Conservation (phyloP, 2,113 vertebrate genomes). For the Erpornis zantholeuca region DNA sequence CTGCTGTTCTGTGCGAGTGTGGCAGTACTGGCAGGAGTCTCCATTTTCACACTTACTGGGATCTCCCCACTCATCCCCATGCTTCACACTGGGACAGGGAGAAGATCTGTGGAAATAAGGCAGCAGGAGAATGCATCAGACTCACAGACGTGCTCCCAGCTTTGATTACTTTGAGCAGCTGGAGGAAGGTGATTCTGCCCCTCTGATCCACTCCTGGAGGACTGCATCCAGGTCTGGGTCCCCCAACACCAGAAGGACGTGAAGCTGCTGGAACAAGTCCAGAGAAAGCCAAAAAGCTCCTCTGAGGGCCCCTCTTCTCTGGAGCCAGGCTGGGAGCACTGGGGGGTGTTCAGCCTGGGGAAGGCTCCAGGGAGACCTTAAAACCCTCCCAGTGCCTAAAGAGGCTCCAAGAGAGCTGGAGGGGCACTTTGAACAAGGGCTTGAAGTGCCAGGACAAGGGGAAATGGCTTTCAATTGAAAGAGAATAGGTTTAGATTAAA, state of each 20-base stretch:
- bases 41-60: constrained; percentile 95
- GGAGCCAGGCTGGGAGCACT: background rate
- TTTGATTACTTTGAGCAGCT: background rate
- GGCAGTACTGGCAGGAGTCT: constrained; percentile 94
- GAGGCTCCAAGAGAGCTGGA: background rate
- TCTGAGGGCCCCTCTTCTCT: background rate
- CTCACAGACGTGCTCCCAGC: background rate
- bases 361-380: background rate
- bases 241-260: background rate
- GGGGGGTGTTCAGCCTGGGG: background rate
- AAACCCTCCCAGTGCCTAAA: background rate
- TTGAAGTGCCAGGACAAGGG: background rate
- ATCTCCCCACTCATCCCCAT: constrained; percentile 97
- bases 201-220: background rate
- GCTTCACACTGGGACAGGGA: constrained; percentile 93
- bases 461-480: background rate
- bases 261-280: background rate
- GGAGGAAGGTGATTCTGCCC: background rate
- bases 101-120: constrained; percentile 79
- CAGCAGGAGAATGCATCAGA: background rate
- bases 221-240: background rate
- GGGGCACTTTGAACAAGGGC: background rate
- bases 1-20: constrained; percentile 96
- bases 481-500: background rate
- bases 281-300: background rate